Evolutionary conservation across 2,888 invertebrate genomes (phyloP), one percentile per base, ranked within the genome.

Genomic region (Biston betularia): DNA sequence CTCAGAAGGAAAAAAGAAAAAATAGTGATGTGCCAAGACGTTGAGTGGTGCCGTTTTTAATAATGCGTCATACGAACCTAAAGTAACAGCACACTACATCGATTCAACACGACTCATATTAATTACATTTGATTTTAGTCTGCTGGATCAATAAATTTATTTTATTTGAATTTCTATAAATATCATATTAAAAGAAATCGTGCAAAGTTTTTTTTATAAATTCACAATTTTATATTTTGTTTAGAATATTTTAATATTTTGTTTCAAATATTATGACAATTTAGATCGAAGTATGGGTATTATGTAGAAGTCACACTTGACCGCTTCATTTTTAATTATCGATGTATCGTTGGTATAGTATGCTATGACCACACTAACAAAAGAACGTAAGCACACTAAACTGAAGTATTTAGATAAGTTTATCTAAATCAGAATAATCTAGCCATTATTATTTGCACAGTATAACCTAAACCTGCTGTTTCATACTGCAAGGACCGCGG

Each of bases 21-120:
- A 54, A 42, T 42, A 54, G 42, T 54, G 54, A 54, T 54, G 54
- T 8, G 42, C 11, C 42, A 38, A 50, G 52, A 53, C 38, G 52
- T 34, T n/a, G 50, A 6, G 38, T 15, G 12, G 34, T 14, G 9
- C 14, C 9, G 12, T 38, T 53, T 35, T 52, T 15, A n/a, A 10
- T 1, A 34, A 15, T 24, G 24, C 24, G 24, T 24, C 6, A 11
- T 24, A 34, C 6, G 1, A 10, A 11, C 11, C 6, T 54, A 24
- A 12, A 40, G 54, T 24, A 40, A 54, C 24, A 24, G 8, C 40
- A 3, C 15, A 54, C 24, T 54, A 12, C 12, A 24, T 9, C 42
- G 12, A 15, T 2, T 54, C 40, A 24, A 54, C 54, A 54, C n/a
- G 38, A 38, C 9, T 38, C 6, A 44, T 5, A 6, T n/a, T n/a